Evolutionary conservation across 2,888 invertebrate species (phyloP), one percentile per base, ranked within the genome.

Genomic region (Phaonia tiefii): DNA sequence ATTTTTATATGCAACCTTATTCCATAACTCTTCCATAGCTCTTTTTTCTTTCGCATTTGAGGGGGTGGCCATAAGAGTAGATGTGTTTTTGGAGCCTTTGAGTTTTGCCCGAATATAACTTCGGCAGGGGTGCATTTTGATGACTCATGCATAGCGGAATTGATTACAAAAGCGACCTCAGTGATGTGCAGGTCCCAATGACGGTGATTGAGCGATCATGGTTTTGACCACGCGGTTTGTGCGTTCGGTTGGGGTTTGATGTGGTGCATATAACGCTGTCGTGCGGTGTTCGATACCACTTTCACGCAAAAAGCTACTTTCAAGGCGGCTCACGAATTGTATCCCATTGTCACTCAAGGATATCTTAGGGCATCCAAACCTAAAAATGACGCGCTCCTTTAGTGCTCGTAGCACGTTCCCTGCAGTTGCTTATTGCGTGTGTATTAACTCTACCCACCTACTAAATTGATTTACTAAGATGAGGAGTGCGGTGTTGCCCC

Each of bases 161-260:
- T 58, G 58, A 58, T 58, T 1, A 31, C 58, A n/a, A 58, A 58
- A 1, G 58, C 58, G 26, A 31, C 31, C 13, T 58, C 58, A 15
- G 58, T 15, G 8, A 58, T n/a, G 58, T 37, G 11, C 13, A 8
- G 15, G 8, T 58, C 58, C 75, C 75, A 75, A 1, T 15, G 17
- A 2, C 67, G 26, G 10, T 75, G 75, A 42, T 31, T 75, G 67
- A 0, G 75, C 67, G 1, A 75, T 67, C 66, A 67, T 58, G 0
- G 75, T 75, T 13, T 75, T 75, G 0, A 75, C 20, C 0, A 65
- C 26, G 0, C 67, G 54, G 20, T 66, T 75, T 1, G 46, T 67
- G 2, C 67, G 15, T 13, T 67, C 75, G 0, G 74, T 74, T 1
- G 46, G 75, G 46, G 46, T 75, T 37, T 75, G 66, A 10, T 66